A percentile compares a stretch with the other conserved stretches of the same genome.
Conservation (phyloP, 2,113 vertebrate species). For the Nyctibius bracteatus region DNA sequence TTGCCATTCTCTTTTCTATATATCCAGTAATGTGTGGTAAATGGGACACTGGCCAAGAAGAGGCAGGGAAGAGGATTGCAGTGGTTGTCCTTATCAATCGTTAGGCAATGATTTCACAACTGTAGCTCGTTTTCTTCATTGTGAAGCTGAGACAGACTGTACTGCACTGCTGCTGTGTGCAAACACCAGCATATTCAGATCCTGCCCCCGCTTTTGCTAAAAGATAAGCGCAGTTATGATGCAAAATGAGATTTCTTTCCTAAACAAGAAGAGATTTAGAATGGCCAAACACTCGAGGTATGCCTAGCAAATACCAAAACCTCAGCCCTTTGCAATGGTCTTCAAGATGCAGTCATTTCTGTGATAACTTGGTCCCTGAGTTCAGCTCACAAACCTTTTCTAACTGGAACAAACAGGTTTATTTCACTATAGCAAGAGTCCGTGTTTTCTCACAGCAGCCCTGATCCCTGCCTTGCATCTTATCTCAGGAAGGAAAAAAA, state of each 20-base stretch:
- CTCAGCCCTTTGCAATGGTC: background rate
- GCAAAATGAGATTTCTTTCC: constrained; percentile 29
- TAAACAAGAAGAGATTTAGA: constrained; percentile 14
- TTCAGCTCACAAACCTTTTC: background rate
- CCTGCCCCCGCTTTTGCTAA: background rate
- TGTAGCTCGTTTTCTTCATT: background rate
- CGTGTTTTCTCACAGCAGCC: background rate
- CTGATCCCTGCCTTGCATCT: background rate
- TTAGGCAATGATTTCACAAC: constrained; percentile 57
- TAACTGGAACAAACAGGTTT: background rate
- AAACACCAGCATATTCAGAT: background rate
- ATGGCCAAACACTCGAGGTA: background rate
- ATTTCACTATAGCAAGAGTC: background rate
- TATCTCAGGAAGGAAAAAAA: background rate
- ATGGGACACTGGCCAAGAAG: background rate
- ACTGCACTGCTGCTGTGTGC: background rate
- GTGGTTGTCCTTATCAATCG: constrained; percentile 30
- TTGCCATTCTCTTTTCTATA: background rate
- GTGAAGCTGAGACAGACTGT: background rate
- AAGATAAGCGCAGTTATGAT: background rate
- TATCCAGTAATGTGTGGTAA: background rate
- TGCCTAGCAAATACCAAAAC: background rate
- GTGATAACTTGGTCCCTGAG: background rate
- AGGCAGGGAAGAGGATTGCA: constrained; percentile 18
- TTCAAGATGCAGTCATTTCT: background rate